Percentiles rank a stretch among this genome's conserved stretches.
Conservation (phyloP, 2,113 vertebrate species). For the Psephotus haematonotus region DNA sequence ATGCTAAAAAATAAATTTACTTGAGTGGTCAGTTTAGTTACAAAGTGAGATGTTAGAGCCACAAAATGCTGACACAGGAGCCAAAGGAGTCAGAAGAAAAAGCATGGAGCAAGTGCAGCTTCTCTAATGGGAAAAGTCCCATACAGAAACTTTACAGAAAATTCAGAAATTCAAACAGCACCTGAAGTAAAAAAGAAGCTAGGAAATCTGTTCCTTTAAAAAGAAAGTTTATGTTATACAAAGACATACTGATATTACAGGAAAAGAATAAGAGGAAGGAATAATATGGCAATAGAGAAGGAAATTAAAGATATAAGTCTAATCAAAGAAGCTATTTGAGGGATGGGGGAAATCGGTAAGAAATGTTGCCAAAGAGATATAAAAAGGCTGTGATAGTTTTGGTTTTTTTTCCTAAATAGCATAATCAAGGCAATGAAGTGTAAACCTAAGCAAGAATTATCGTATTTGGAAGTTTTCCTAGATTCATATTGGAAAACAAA, state of each 20-base stretch:
- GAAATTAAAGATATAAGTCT: background rate
- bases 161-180: background rate
- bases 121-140: background rate
- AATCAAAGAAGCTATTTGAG: background rate
- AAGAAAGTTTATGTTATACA: background rate
- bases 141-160: background rate
- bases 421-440: constrained; percentile 6
- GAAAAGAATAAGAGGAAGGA: background rate
- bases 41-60: background rate
- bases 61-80: background rate
- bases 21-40: background rate
- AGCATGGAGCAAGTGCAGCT: background rate
- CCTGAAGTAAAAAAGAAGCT: background rate
- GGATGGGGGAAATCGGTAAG: background rate
- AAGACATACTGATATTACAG: background rate
- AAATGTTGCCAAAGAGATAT: background rate
- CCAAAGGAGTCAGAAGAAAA: background rate
- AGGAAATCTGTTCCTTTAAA: background rate
- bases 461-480: constrained; percentile 6
- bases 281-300: background rate
- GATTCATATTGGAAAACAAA: constrained; percentile 1
- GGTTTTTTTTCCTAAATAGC: background rate
- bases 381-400: background rate
- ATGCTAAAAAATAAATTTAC: background rate
- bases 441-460: background rate